Evolutionary conservation across 92 coral and sea anemone genomes (phyloP).

Genomic region (Palythoa caribaeorum): DNA sequence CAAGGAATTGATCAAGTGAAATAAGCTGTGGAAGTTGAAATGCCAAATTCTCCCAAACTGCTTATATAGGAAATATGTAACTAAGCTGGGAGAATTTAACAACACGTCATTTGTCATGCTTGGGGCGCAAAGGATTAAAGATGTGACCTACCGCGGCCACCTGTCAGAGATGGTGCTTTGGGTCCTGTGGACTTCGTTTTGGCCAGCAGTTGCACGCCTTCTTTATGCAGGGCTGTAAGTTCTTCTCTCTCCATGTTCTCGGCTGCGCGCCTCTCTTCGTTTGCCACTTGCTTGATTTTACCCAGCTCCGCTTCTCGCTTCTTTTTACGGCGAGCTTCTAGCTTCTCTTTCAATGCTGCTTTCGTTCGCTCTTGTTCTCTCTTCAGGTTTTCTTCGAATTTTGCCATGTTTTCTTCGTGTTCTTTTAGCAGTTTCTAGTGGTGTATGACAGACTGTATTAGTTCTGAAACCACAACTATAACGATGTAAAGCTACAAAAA

Average conservation of each 20-base stretch:
- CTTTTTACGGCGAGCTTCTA: constrained; percentile 92
- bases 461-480: background rate
- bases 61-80: too few relatives aligned
- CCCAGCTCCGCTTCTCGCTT: constrained; percentile 85
- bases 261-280: constrained; percentile 62
- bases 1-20: too few relatives aligned
- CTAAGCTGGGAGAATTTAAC: too few relatives aligned
- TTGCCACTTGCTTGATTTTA: constrained; percentile 61
- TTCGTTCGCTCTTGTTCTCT: constrained; percentile 95
- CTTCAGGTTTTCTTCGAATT: constrained; percentile 85
- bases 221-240: constrained; percentile 64
- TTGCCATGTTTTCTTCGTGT: constrained; percentile 94
- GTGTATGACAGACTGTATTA: background rate
- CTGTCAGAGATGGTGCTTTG: constrained; percentile 66
- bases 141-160: constrained; percentile 46
- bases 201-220: constrained; percentile 68
- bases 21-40: too few relatives aligned
- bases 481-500: background rate
- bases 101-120: too few relatives aligned
- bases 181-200: constrained; percentile 76
- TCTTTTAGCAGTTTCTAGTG: constrained; percentile 89
- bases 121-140: background rate
- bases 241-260: constrained; percentile 69
- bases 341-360: constrained; percentile 88
- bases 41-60: too few relatives aligned